Conservation (phyloP, 2,888 invertebrate species). For the Ischnura elegans region DNA sequence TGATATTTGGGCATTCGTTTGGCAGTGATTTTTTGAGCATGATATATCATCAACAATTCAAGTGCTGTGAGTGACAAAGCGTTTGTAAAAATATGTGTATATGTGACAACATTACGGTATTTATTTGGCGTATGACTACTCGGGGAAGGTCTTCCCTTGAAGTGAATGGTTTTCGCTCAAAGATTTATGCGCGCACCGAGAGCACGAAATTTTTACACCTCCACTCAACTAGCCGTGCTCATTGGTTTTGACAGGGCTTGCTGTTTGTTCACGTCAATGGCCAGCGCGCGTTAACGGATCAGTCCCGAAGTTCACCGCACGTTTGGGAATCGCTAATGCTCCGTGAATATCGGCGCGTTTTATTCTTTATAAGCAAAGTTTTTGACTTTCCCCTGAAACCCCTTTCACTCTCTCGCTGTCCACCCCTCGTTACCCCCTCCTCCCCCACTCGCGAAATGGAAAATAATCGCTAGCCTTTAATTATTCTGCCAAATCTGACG, state of each 20-base stretch:
- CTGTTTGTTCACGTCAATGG: background rate
- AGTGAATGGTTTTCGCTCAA: background rate
- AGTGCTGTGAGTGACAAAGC: no score
- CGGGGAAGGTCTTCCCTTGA: background rate
- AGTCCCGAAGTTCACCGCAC: background rate
- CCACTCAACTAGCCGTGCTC: background rate
- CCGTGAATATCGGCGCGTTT: background rate
- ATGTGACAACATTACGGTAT: no score
- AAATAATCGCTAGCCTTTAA: conserved; percentile 53
- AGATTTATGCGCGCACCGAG: background rate
- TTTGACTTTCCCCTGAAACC: no score
- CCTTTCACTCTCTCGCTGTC: background rate
- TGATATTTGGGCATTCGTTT: no score
- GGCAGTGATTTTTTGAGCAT: no score
- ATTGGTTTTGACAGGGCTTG: background rate
- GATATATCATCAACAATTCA: no score
- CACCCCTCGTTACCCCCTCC: background rate
- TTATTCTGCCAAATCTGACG: conserved; percentile 63
- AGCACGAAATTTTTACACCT: background rate
- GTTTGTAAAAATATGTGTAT: no score
- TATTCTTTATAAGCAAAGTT: conserved; percentile 30
- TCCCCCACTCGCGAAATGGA: conserved; percentile 34
- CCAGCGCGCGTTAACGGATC: background rate
- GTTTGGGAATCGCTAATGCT: conserved; percentile 25
- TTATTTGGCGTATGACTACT: background rate